Conservation (phyloP, 2,797 vertebrate genomes). For the Rousettus madagascariensis region DNA sequence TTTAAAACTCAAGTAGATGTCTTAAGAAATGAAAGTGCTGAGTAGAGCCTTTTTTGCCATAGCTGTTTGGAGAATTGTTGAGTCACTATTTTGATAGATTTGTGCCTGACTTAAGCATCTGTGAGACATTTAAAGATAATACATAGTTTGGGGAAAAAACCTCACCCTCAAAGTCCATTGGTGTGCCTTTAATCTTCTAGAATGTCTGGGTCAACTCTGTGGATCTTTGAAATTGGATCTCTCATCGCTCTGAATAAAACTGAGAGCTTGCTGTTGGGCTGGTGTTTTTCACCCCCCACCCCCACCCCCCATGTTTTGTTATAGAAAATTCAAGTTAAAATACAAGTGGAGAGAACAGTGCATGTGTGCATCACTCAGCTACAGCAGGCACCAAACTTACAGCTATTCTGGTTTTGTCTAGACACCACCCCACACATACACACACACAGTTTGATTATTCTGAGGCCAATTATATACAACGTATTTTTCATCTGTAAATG, state of each 20-base stretch:
- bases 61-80: not conserved
- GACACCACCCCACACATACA: not conserved
- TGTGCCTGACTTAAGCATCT: not conserved
- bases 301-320: not conserved
- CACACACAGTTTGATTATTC: not conserved
- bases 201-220: not conserved
- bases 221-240: not conserved
- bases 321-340: not conserved
- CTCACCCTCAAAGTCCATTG: not conserved
- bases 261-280: not conserved
- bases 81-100: not conserved
- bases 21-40: conserved; percentile 11
- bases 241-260: not conserved
- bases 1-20: not conserved
- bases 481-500: not conserved
- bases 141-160: not conserved
- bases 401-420: not conserved
- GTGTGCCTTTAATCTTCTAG: not conserved
- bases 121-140: not conserved
- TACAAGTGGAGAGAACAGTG: not conserved
- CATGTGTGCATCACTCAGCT: not conserved
- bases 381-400: not conserved
- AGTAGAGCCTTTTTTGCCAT: not conserved
- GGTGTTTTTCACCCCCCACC: not conserved
- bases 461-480: not conserved